Evolutionary conservation across 2,113 vertebrate genomes (phyloP).

Genomic region (Gadus chalcogrammus): DNA sequence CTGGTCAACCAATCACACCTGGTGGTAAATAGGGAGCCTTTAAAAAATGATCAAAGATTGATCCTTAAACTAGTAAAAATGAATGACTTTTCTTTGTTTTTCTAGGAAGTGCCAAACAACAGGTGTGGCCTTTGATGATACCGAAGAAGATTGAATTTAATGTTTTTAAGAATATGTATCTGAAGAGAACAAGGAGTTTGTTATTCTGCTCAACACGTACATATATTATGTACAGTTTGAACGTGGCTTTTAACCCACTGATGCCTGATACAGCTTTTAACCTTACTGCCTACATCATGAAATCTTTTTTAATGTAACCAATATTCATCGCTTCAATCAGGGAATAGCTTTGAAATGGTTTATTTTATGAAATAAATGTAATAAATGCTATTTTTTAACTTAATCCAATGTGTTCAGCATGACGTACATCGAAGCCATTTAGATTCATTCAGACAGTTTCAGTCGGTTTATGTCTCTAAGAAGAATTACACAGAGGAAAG

Average conservation of each 20-base stretch:
- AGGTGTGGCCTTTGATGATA: constrained; percentile 68
- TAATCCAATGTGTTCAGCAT: background rate
- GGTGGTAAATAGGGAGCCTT: background rate
- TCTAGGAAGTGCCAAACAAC: constrained; percentile 62
- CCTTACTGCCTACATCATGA: background rate
- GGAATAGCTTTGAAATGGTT: background rate
- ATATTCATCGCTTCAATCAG: background rate
- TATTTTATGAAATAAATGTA: background rate
- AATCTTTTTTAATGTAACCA: background rate
- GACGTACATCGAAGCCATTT: background rate
- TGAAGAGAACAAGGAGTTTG: background rate
- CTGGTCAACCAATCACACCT: background rate
- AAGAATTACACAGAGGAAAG: too few relatives aligned
- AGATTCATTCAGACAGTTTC: too few relatives aligned
- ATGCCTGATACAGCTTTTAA: background rate
- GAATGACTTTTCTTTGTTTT: background rate
- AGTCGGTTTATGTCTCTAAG: too few relatives aligned
- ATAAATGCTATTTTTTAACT: background rate
- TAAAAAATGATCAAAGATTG: too few relatives aligned
- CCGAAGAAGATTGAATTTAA: constrained; percentile 40
- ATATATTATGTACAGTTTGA: background rate
- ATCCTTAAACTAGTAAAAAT: background rate
- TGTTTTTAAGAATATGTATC: too few relatives aligned
- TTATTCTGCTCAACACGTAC: background rate
- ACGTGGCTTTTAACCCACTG: constrained; percentile 30